phyloP scores from a whole-genome alignment of 2,888 invertebrate species.

The Colostygia pectinataria region DNA sequence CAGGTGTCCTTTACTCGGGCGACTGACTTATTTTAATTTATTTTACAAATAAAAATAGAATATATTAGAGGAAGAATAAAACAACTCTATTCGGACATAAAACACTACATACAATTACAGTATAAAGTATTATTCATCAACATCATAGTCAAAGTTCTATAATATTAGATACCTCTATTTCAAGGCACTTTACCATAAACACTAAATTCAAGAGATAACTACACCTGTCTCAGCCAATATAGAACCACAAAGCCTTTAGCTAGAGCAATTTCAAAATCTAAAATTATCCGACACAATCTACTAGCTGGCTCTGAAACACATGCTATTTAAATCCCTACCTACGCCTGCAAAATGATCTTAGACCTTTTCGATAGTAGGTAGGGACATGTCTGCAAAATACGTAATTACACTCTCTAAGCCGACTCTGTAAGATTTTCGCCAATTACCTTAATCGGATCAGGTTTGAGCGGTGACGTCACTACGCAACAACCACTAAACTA shows the following conservation, averaged over 20 bases:
- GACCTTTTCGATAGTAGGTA: no score
- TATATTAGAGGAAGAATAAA: no score
- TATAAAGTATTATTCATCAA: no score
- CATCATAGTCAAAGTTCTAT: no score
- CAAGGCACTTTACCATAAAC: slow-evolving; percentile 3
- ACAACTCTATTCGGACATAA: no score
- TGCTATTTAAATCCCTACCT: neutral
- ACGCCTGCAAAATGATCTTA: no score
- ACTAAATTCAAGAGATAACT: slow-evolving; percentile 19
- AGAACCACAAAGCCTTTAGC: slow-evolving; percentile 12
- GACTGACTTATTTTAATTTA: no score
- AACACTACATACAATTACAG: no score
- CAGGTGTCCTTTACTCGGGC: no score
- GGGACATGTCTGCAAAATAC: slow-evolving; percentile 10
- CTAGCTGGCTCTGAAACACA: neutral
- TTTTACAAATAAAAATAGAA: no score
- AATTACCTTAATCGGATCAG: slow-evolving; percentile 81
- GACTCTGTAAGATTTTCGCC: slow-evolving; percentile 70
- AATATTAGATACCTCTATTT: no score
- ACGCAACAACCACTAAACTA: slow-evolving; percentile 77
- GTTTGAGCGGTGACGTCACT: slow-evolving; percentile 69
- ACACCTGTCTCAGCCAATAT: slow-evolving; percentile 13
- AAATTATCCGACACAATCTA: neutral
- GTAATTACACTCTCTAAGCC: slow-evolving; percentile 45
- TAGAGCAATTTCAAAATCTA: slow-evolving; percentile 10